Base-by-base conservation (phyloP, 2,113 vertebrate species). In the Spermophilus dauricus region DNA sequence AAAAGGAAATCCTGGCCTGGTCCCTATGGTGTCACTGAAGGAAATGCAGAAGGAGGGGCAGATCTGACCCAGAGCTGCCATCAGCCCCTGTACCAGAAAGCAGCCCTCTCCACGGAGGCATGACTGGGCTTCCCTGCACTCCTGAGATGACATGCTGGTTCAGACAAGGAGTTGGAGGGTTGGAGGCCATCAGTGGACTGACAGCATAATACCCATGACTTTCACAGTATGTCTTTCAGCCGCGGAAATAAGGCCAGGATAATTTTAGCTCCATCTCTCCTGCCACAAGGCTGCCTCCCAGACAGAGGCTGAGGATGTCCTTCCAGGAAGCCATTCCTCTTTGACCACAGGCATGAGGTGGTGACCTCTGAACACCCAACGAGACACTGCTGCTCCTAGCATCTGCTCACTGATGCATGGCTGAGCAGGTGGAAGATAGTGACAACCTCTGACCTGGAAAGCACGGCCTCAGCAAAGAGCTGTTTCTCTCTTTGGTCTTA, bases 231-330 rank as follows among this genome's bases (percentile, higher is more conserved):
- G 65, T 86, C 89, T 95, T 89, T 96, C 92, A 83, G 82, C 69
- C 45, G 32, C 77, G 84, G 90, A 91, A 97, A 95, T 61, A 95
- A 95, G 94, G 89, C 30, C 92, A 95, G 83, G 94, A 82, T 98
- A 90, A 97, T 94, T 95, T 96, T 96, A 97, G 86, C 58, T 67
- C 72, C 34, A 5, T 48, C 76, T 58, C 61, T 91, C 51, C 89
- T 70, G 82, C 84, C 88, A 61, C 76, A n/a, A 24, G 37, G 24
- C 67, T 30, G 48, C 87, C 94, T 95, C 67, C 69, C 58, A 97
- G 80, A 91, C 37, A 96, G 39, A 87, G 37, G 34, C 81, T 1
- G 0, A n/a, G 28, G 58, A 24, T 76, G 86, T 86, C 81, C 82
- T 86, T 95, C 77, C 72, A 81, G 48, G 22, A 94, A 88, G 51